phyloP scores from a whole-genome alignment of 2,888 invertebrate species.

The Latrodectus hesperus region DNA sequence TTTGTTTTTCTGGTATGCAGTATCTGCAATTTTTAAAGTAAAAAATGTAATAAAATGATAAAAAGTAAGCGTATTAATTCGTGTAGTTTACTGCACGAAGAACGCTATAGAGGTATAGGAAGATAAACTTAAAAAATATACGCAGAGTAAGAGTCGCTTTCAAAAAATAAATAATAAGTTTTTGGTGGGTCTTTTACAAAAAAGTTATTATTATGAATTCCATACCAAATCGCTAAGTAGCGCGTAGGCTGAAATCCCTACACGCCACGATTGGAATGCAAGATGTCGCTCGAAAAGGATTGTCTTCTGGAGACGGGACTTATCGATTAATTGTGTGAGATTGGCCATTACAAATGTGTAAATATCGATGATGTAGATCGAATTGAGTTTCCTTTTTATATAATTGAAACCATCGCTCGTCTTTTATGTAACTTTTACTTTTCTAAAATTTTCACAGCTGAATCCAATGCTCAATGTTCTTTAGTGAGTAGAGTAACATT shows the following conservation, averaged over 20 bases:
- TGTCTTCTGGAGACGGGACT: neutral
- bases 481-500: constrained; percentile 39
- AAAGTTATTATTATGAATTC: neutral
- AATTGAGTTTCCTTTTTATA: constrained; percentile 45
- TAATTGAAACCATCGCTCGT: constrained; percentile 8
- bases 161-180: neutral
- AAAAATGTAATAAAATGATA: neutral
- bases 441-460: constrained; percentile 45
- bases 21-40: constrained; percentile 66
- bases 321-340: constrained; percentile 17
- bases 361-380: constrained; percentile 35
- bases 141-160: neutral
- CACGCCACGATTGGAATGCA: too few relatives aligned
- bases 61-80: constrained; percentile 3
- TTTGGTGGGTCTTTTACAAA: neutral
- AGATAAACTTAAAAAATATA: too few relatives aligned
- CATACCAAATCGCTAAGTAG: neutral
- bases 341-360: constrained; percentile 23
- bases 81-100: neutral
- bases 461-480: constrained; percentile 63
- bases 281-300: too few relatives aligned
- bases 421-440: constrained; percentile 11
- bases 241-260: neutral
- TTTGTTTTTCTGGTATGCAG: constrained; percentile 68
- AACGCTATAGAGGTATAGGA: neutral